Percentiles rank a stretch among this genome's conserved stretches.
phyloP scores from a whole-genome alignment of 2,113 vertebrate species.

The Planiliza haematocheilus region DNA sequence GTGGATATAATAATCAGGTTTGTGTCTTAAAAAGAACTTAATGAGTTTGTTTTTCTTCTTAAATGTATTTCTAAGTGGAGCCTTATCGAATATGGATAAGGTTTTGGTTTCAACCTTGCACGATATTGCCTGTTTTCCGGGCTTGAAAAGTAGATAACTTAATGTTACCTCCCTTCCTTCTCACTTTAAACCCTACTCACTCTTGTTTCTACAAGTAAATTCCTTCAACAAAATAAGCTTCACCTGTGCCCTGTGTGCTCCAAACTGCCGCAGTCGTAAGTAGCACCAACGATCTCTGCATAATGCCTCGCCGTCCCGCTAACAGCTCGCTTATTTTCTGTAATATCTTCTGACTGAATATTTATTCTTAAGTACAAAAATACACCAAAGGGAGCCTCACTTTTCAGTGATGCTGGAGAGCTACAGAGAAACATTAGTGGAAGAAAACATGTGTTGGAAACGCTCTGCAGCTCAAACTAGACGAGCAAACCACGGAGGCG shows the following conservation, averaged over 20 bases:
- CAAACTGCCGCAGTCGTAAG: too few relatives aligned
- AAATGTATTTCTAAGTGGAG: slow-evolving; percentile 22
- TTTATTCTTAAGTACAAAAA: slow-evolving; percentile 35
- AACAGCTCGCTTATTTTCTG: slow-evolving; percentile 6
- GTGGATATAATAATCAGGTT: slow-evolving; percentile 27
- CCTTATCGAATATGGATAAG: slow-evolving; percentile 45
- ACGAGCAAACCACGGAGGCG: slow-evolving; percentile 15
- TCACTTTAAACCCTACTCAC: neutral
- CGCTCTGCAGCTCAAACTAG: slow-evolving; percentile 26
- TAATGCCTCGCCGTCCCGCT: slow-evolving; percentile 20
- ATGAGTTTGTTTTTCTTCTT: slow-evolving; percentile 19
- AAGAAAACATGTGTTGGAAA: slow-evolving; percentile 18
- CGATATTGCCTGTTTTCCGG: slow-evolving; percentile 12
- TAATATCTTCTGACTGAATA: slow-evolving; percentile 33
- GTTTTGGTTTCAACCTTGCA: slow-evolving; percentile 29
- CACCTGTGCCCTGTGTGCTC: neutral
- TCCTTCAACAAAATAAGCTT: slow-evolving; percentile 7
- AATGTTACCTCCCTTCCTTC: neutral
- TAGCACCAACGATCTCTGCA: slow-evolving; percentile 16
- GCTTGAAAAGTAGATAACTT: slow-evolving; percentile 15
- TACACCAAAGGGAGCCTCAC: slow-evolving; percentile 19
- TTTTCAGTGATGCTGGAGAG: neutral
- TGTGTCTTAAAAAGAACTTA: slow-evolving; percentile 38
- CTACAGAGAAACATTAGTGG: slow-evolving; percentile 23
- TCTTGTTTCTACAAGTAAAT: neutral